phyloP scores from a whole-genome alignment of 2,113 vertebrate species.

The Takifugu bimaculatus region DNA sequence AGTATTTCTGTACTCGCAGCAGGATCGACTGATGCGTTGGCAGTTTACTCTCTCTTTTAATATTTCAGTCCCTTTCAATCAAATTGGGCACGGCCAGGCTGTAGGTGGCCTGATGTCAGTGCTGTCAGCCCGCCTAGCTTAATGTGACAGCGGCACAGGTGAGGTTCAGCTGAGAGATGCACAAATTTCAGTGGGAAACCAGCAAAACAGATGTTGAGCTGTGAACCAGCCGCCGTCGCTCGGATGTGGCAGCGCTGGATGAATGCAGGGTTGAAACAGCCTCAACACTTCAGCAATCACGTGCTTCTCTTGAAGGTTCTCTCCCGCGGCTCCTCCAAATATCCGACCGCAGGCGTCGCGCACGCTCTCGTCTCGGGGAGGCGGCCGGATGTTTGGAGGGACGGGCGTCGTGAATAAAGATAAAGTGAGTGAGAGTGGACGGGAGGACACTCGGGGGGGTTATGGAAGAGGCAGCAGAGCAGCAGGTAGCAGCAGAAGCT shows the following conservation, averaged over 20 bases:
- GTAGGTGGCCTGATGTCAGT: background rate
- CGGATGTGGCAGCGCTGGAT: no score
- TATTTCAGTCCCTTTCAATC: slow-evolving; percentile 36
- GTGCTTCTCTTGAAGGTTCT: no score
- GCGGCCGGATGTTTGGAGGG: slow-evolving; percentile 16
- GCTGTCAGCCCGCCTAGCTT: no score
- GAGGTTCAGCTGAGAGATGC: no score
- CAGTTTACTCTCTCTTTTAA: slow-evolving; percentile 33
- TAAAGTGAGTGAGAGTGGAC: slow-evolving; percentile 27
- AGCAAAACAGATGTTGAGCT: no score
- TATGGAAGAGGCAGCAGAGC: slow-evolving; percentile 47
- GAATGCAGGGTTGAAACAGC: no score
- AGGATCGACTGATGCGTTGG: slow-evolving; percentile 38
- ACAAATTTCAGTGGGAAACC: no score
- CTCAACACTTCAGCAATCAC: no score
- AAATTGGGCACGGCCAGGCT: slow-evolving; percentile 4
- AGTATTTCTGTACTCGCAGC: slow-evolving; percentile 40
- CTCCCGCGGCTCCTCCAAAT: background rate
- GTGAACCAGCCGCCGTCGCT: no score
- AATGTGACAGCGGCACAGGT: no score
- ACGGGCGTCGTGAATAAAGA: slow-evolving; percentile 38
- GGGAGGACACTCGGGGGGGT: slow-evolving; percentile 49
- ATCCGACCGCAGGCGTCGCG: background rate
- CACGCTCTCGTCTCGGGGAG: background rate
- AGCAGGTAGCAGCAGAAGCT: slow-evolving; percentile 19